Evolutionary conservation across 2,888 invertebrate species (phyloP), one percentile per base, ranked within the genome.

Genomic region (Pyrochroa serraticornis): DNA sequence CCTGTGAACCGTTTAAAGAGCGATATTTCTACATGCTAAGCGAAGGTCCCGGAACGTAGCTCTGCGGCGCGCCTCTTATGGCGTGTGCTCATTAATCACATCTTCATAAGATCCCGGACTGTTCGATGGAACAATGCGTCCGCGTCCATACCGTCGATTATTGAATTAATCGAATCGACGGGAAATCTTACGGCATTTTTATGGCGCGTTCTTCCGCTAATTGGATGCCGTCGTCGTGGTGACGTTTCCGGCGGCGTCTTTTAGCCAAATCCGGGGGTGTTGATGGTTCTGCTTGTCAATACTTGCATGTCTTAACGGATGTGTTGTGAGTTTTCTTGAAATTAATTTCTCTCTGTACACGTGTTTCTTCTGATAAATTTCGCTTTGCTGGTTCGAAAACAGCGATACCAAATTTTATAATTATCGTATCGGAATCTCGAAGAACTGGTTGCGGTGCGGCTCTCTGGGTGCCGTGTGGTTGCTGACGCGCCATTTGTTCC

Each of bases 361-460:
- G 71, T 71, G 71, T 72, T 73, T 41, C 60, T 57, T 47, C 61
- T 69, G 70, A 72, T 73, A 72, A 72, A 73, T 74, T 71, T 69
- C 57, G 64, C 67, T 70, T 66, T 57, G 70, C 66, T 57, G 67
- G 66, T 66, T 64, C 65, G 68, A 73, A 74, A 75, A 74, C 74
- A 67, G 71, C 74, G 71, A 72, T 71, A 73, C 76, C 76, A 71
- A 75, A 74, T 77, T 77, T 76, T 74, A 75, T 75, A 76, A 77
- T 75, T 76, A 76, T 76, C 75, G 71, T 67, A 71, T 73, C 69
- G 76, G 76, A 77, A 77, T 77, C 76, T 76, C 74, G 75, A 74
- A 64, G 75, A 73, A 76, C 76, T 72, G 75, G 76, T 76, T 73
- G 72, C 72, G 72, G 72, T 66, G 66, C 52, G n/a, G 60, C 54